Evolutionary conservation across 1,140 invertebrate genomes (phyloP).

Genomic region (Steinernema khuongi): DNA sequence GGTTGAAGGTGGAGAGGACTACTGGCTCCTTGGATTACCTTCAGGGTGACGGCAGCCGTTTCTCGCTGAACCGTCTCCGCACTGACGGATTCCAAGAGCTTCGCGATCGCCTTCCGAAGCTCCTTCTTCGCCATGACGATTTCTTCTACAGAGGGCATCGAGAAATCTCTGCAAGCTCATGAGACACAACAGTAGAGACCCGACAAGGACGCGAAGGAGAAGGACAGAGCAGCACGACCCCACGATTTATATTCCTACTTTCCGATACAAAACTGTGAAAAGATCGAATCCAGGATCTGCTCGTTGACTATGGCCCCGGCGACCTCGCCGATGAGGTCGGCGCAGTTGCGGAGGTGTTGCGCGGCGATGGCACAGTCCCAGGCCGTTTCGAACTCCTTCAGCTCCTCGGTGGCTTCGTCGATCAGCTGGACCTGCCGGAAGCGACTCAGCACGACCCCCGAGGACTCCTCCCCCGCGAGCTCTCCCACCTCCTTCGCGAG

Average conservation of each 20-base stretch:
- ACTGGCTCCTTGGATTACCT: background rate
- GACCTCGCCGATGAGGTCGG: conserved; percentile 44
- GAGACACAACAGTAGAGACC: background rate
- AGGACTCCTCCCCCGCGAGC: conserved; percentile 12
- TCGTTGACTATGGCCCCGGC: conserved; percentile 46
- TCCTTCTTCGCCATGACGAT: background rate
- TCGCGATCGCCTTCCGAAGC: background rate
- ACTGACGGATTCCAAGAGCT: background rate
- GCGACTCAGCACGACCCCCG: conserved; percentile 34
- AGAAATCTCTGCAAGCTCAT: background rate
- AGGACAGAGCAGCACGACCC: no score
- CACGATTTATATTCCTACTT: conserved; percentile 38
- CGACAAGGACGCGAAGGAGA: background rate
- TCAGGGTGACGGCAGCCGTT: background rate
- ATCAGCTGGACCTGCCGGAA: conserved; percentile 43
- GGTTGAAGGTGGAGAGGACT: background rate
- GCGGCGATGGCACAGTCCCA: conserved; percentile 47
- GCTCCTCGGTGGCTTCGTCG: conserved; percentile 35
- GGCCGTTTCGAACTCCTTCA: conserved; percentile 27
- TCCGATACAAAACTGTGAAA: conserved; percentile 54
- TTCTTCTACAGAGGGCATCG: background rate
- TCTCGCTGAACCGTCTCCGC: background rate
- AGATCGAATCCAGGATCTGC: conserved; percentile 44
- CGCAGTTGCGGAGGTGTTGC: conserved; percentile 33
- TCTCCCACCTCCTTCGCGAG: background rate